Percentiles rank a stretch among this genome's conserved stretches.
Evolutionary conservation across 1,140 invertebrate species (phyloP).

Genomic region (Myzus persicae): DNA sequence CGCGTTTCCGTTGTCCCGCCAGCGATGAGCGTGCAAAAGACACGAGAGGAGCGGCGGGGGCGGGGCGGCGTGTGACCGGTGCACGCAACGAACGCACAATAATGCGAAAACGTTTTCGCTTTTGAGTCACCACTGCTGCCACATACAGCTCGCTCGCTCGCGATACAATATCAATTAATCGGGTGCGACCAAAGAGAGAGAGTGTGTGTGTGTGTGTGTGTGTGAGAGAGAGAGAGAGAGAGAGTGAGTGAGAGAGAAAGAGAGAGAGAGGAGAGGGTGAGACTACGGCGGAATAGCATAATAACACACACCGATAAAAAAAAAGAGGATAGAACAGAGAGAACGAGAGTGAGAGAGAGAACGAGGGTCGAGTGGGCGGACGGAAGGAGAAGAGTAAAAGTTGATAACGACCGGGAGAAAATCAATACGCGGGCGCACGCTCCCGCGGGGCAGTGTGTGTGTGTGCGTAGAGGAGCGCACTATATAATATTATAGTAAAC

Average conservation of each 20-base stretch:
- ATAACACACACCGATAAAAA: not conserved
- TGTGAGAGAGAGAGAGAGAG: not conserved
- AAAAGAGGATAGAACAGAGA: not conserved
- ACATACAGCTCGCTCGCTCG: no score
- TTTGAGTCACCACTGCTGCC: not conserved
- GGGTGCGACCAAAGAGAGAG: not conserved
- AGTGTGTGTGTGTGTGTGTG: no score
- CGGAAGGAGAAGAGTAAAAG: constrained; percentile 44
- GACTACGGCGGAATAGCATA: not conserved
- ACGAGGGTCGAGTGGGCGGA: not conserved
- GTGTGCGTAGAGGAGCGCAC: not conserved
- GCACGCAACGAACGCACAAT: not conserved
- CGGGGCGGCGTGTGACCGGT: not conserved
- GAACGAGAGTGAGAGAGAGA: not conserved
- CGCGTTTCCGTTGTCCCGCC: not conserved
- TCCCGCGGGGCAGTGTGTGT: not conserved
- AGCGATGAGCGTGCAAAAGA: not conserved
- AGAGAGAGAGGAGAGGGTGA: no score
- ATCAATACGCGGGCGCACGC: constrained; percentile 27
- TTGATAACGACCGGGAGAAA: constrained; percentile 54
- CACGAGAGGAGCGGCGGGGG: not conserved
- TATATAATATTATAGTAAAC: constrained; percentile 28
- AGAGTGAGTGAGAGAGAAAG: not conserved
- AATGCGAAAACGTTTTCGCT: not conserved
- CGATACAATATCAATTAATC: constrained; percentile 53